Evolutionary conservation across 2,113 vertebrate genomes (phyloP).

Genomic region (Bujurquina vittata): DNA sequence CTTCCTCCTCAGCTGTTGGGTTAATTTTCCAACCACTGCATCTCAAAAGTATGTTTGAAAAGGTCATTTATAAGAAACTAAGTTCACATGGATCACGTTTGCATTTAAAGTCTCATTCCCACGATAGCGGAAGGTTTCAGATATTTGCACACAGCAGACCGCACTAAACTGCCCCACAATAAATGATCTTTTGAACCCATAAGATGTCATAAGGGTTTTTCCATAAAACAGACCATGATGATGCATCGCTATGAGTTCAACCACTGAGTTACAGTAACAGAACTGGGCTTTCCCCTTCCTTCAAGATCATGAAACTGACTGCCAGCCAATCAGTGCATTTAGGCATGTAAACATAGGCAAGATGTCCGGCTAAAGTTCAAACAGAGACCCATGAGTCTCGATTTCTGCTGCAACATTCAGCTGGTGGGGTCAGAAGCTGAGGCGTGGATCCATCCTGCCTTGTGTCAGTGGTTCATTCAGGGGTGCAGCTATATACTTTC

Average conservation of each 20-base stretch:
- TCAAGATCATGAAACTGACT: background rate
- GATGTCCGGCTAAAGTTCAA: background rate
- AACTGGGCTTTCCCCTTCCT: background rate
- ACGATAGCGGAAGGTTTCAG: background rate
- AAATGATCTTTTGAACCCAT: constrained; percentile 35
- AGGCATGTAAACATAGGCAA: background rate
- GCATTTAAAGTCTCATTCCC: background rate
- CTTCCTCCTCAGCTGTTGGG: background rate
- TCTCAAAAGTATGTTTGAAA: background rate
- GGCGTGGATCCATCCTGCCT: too few species aligned
- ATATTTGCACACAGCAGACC: background rate
- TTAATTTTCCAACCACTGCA: constrained; percentile 45
- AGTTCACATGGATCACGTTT: background rate
- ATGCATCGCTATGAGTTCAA: background rate
- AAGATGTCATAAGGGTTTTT: constrained; percentile 35
- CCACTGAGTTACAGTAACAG: background rate
- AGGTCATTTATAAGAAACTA: constrained; percentile 12
- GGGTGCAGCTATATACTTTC: too few species aligned
- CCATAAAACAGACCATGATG: constrained; percentile 25
- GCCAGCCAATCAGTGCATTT: background rate
- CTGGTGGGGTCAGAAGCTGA: background rate
- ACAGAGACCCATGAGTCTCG: accelerated
- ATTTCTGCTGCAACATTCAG: background rate
- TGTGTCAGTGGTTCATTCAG: background rate
- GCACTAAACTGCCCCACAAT: constrained; percentile 12